These are phyloP conservation scores for Microchirus variegatus DNA, from an alignment of 2,797 vertebrate species.

Conservation along the genomic window DNA sequence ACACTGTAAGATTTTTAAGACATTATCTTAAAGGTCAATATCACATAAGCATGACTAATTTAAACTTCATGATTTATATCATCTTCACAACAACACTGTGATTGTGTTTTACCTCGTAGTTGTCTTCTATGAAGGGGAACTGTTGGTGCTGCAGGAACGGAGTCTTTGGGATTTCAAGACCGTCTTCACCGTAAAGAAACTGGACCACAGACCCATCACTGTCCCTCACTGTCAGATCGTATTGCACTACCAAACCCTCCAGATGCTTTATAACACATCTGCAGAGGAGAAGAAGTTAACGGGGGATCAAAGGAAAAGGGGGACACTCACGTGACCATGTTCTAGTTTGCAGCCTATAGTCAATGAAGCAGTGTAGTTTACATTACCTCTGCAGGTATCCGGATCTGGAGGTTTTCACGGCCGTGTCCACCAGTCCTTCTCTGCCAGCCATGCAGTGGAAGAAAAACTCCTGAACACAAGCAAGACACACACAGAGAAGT, in stretches of 20 bases:
- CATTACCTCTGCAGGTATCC: slow-evolving; percentile 95
- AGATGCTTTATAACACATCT: slow-evolving; percentile 97
- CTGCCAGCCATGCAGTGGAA: slow-evolving; percentile 99
- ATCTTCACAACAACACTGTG: background rate
- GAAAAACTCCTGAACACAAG: slow-evolving; percentile 90
- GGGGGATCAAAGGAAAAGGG: too few relatives aligned
- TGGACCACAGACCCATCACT: slow-evolving; percentile 96
- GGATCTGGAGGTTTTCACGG: slow-evolving; percentile 97
- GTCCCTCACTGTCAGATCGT: slow-evolving; percentile 95
- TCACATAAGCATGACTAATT: too few relatives aligned
- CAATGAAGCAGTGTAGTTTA: background rate
- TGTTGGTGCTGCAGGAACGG: slow-evolving; percentile 90
- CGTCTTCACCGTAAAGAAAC: slow-evolving; percentile 97
- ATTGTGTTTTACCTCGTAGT: slow-evolving; percentile 87
- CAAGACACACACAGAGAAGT: background rate
- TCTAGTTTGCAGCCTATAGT: background rate
- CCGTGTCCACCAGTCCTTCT: slow-evolving; percentile 96
- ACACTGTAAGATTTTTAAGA: too few relatives aligned
- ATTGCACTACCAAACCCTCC: slow-evolving; percentile 95
- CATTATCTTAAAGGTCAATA: too few relatives aligned
- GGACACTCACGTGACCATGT: background rate
- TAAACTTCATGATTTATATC: too few relatives aligned
- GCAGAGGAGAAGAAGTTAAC: background rate
- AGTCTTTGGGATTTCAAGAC: slow-evolving; percentile 94
- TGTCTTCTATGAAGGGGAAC: slow-evolving; percentile 93